Base-by-base conservation (phyloP, 2,113 vertebrate species). In the Daubentonia madagascariensis region DNA sequence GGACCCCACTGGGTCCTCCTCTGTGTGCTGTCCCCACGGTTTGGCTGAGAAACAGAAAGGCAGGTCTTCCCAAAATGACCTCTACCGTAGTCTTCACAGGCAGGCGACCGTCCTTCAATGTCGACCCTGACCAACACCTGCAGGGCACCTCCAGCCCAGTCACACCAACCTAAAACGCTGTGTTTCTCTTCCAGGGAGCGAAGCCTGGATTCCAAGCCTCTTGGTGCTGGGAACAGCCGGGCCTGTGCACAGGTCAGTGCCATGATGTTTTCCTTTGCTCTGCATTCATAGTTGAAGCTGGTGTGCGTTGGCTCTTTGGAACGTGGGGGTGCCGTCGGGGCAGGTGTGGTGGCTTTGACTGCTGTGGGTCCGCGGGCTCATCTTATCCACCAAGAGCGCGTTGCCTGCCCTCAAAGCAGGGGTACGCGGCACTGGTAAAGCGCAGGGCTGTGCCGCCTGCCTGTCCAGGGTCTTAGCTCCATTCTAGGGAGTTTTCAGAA, bases 261-360 rank as follows among this genome's bases (percentile, higher is more conserved):
- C 13, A 3, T 1, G 9, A 1, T 0, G 0, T 12, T 17, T 80
- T 17, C 9, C 63, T 37, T 18, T 23, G 45, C 23, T 57, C 28
- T 1, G 0, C 1, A 0, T 25, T 48, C 10, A 5, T 12, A 30
- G 50, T n/a, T 13, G 30, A 2, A 0, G 0, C 1, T 13, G 75
- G 14, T 0, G 1, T 14, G 20, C 0, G 8, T 23, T 10, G 45
- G 25, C 17, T 0, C 3, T 23, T 22, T 52, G 14, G 32, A 76
- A 54, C 68, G 4, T 6, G 6, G 75, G 25, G 8, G 13, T 40
- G 45, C 32, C 0, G 0, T 48, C 2, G 23, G 43, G 13, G 43
- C 0, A 13, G 45, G 28, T 9, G 3, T 22, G 10, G 35, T 30
- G 48, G 37, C 8, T 3, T 23, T 2, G 37, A 23, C 13, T 1